Evolutionary conservation across 1,140 invertebrate species (phyloP).

Genomic region (Ceratina calcarata): DNA sequence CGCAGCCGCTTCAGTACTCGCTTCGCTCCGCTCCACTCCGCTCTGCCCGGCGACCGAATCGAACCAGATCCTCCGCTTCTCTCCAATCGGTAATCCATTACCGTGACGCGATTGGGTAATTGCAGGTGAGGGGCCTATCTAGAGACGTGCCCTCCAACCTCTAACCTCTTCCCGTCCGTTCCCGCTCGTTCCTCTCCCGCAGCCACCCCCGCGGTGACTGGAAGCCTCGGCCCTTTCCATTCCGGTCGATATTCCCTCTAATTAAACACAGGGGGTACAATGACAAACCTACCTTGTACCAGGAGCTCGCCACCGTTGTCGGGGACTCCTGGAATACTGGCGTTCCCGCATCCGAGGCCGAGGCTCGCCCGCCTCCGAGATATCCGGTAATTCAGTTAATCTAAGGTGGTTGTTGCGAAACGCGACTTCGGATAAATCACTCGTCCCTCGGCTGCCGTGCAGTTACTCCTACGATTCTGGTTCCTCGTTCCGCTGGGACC

Average conservation of each 20-base stretch:
- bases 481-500: slow-evolving; percentile 10
- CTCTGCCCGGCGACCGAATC: slow-evolving; percentile 54
- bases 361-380: slow-evolving; percentile 56
- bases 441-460: slow-evolving; percentile 60
- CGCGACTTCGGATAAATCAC: slow-evolving; percentile 71
- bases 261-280: slow-evolving; percentile 77
- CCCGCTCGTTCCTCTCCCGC: slow-evolving; percentile 30
- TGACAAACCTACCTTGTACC: slow-evolving; percentile 75
- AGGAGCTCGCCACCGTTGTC: slow-evolving; percentile 49
- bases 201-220: background rate
- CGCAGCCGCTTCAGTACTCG: slow-evolving; percentile 24
- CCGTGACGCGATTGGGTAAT: slow-evolving; percentile 76
- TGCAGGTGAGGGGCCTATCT: slow-evolving; percentile 75
- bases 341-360: slow-evolving; percentile 23
- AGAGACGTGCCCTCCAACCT: slow-evolving; percentile 67
- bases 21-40: slow-evolving; percentile 50
- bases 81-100: slow-evolving; percentile 77
- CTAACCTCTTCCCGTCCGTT: slow-evolving; percentile 32
- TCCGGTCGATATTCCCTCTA: slow-evolving; percentile 76
- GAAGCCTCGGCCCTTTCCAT: slow-evolving; percentile 62
- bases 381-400: slow-evolving; percentile 72
- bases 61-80: slow-evolving; percentile 64
- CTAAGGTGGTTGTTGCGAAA: slow-evolving; percentile 70
- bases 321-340: slow-evolving; percentile 35
- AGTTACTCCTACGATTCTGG: slow-evolving; percentile 32